Conservation (phyloP, 2,888 invertebrate genomes). For the Apodemia zela region DNA sequence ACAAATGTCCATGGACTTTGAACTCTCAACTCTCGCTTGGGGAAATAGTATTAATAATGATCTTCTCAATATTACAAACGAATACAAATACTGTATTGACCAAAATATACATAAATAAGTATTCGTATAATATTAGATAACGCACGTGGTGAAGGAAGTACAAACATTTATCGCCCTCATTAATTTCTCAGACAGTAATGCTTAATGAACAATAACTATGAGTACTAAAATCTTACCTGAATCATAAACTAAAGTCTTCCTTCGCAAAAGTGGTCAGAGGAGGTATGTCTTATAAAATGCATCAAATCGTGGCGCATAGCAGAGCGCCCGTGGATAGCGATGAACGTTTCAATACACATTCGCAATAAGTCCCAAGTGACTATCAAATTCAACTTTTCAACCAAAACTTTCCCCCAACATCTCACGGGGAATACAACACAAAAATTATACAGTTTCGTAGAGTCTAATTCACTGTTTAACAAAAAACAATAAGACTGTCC, state of each 20-base stretch:
- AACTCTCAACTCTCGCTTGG: background rate
- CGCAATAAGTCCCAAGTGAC: constrained; percentile 71
- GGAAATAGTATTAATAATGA: background rate
- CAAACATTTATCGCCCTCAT: background rate
- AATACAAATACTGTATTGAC: background rate
- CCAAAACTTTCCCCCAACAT: constrained; percentile 69
- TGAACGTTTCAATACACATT: constrained; percentile 80
- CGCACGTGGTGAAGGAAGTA: background rate
- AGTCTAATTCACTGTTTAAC: constrained; percentile 40
- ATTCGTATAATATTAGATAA: background rate
- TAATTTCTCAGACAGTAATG: background rate
- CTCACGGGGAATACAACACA: constrained; percentile 63
- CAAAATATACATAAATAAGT: too few species aligned
- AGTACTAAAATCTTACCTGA: constrained; percentile 25
- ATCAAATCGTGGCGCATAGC: constrained; percentile 89
- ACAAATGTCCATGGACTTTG: constrained; percentile 6
- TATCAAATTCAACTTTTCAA: constrained; percentile 60
- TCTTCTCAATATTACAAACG: background rate
- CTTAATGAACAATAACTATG: background rate
- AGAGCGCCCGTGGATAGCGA: constrained; percentile 82
- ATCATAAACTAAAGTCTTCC: constrained; percentile 66
- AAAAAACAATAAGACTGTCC: constrained; percentile 34
- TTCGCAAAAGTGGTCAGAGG: constrained; percentile 89
- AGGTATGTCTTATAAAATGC: constrained; percentile 88
- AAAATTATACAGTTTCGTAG: constrained; percentile 57